phyloP scores from a whole-genome alignment of 2,797 vertebrate genomes.

The Melanotaenia boesemani region DNA sequence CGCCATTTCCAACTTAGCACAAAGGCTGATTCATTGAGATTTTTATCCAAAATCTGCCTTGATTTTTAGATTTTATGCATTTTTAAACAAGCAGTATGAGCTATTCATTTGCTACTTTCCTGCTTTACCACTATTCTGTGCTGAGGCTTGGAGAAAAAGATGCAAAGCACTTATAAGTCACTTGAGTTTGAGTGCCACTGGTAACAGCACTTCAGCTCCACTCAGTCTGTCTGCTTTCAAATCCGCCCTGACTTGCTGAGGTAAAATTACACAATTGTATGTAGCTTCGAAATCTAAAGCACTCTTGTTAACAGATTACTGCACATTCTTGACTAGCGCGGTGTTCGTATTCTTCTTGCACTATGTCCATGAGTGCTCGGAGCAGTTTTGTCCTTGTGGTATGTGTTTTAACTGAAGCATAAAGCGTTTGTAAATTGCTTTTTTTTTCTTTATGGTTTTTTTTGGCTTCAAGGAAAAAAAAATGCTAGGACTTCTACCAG shows the following conservation, averaged over 20 bases:
- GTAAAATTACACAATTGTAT: constrained; percentile 49
- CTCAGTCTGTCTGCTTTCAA: constrained; percentile 46
- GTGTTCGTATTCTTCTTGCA: constrained; percentile 40
- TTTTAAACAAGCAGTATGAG: constrained; percentile 10
- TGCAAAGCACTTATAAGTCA: constrained; percentile 48
- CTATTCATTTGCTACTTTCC: constrained; percentile 4
- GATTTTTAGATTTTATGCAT: constrained; percentile 3
- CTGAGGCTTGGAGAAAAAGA: constrained; percentile 15
- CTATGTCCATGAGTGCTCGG: constrained; percentile 36
- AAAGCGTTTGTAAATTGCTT: constrained; percentile 47
- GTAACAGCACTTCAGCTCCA: constrained; percentile 51
- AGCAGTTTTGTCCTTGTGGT: constrained; percentile 58
- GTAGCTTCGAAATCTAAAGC: constrained; percentile 53
- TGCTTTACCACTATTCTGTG: constrained; percentile 29
- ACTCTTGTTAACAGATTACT: constrained; percentile 52
- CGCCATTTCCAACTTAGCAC: constrained; percentile 6
- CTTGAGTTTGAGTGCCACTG: constrained; percentile 45
- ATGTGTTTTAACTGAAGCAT: constrained; percentile 55
- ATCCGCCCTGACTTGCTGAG: constrained; percentile 51
- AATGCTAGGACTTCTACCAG: constrained; percentile 33
- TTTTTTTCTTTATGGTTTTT: too few relatives aligned
- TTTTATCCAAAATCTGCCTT: constrained; percentile 8
- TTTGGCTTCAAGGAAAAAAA: too few relatives aligned
- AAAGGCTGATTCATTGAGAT: neutral
- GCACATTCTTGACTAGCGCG: neutral